phyloP scores from a whole-genome alignment of 2,113 vertebrate genomes.

The Fulica atra region DNA sequence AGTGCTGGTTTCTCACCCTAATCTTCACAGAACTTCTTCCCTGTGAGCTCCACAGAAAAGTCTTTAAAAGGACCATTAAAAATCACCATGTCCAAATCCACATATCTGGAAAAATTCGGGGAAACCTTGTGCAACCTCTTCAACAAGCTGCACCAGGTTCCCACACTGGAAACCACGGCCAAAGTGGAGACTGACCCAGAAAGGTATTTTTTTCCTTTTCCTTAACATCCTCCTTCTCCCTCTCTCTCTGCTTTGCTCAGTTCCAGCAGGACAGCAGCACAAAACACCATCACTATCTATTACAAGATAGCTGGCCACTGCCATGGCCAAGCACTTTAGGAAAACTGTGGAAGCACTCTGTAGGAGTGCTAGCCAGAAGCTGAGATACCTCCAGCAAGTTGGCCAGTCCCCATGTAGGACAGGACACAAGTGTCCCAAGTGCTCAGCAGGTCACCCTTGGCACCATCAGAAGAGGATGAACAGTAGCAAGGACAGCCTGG shows the following conservation, averaged over 20 bases:
- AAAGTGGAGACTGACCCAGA: background rate
- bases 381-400: background rate
- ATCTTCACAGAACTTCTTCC: background rate
- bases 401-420: fast-evolving
- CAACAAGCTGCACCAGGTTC: background rate
- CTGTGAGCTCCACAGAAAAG: background rate
- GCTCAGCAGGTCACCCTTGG: background rate
- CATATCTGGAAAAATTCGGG: background rate
- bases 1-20: background rate
- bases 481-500: background rate
- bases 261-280: background rate
- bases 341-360: background rate
- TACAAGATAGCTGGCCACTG: too few species aligned
- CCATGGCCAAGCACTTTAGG: background rate
- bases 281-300: background rate
- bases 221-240: background rate
- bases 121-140: background rate
- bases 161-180: background rate
- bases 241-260: background rate
- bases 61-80: background rate
- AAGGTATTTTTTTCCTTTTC: background rate
- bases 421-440: background rate
- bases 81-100: background rate
- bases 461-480: background rate
- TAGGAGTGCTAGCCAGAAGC: background rate